Evolutionary conservation across 2,888 invertebrate species (phyloP).

Genomic region (Euphydryas editha): DNA sequence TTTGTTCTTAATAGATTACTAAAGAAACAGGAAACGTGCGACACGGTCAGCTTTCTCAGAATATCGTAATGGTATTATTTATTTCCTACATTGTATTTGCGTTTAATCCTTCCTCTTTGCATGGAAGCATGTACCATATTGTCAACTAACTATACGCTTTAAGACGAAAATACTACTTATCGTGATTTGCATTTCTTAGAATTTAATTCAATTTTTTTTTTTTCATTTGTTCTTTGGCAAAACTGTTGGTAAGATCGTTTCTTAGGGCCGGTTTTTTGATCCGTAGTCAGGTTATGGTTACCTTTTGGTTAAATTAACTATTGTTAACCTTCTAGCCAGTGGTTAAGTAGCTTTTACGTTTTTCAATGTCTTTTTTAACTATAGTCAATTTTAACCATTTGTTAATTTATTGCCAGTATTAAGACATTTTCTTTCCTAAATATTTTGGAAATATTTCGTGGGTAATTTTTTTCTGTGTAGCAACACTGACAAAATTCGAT

Average conservation of each 20-base stretch:
- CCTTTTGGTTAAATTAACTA: not conserved
- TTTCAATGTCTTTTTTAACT: not conserved
- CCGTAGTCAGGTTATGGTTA: no score
- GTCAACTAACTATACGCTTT: not conserved
- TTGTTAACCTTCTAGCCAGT: not conserved
- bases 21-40: conserved; percentile 32
- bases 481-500: no score
- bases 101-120: conserved; percentile 30
- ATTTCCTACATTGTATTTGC: conserved; percentile 31
- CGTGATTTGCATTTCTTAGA: not conserved
- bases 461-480: no score
- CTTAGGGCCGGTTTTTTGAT: not conserved
- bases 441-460: no score
- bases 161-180: not conserved
- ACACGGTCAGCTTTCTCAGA: conserved; percentile 34
- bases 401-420: not conserved
- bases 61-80: conserved; percentile 32
- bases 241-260: not conserved
- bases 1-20: conserved; percentile 31
- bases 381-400: not conserved
- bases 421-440: no score
- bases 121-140: conserved; percentile 24
- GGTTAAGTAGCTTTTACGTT: not conserved
- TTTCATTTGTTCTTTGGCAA: not conserved
- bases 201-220: not conserved